These are phyloP conservation scores for Nomada hirtipes DNA, from an alignment of 2,888 invertebrate genomes.

Conservation along the genomic window DNA sequence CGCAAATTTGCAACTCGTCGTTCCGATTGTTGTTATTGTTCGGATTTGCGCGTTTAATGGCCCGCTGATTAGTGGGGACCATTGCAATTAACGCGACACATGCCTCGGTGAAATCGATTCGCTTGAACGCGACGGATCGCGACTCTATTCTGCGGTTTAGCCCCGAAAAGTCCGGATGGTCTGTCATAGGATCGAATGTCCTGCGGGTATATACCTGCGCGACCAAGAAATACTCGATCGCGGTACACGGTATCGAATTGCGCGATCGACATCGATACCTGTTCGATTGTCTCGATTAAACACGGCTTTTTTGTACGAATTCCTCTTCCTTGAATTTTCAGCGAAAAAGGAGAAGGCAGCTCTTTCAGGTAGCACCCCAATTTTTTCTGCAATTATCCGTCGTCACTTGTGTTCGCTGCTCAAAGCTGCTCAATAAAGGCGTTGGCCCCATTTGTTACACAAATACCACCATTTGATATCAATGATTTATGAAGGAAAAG, in stretches of 20 bases:
- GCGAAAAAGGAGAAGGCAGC: not conserved
- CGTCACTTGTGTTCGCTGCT: too few relatives aligned
- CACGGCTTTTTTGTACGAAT: not conserved
- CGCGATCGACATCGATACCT: slow-evolving; percentile 20
- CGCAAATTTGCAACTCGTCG: slow-evolving; percentile 4
- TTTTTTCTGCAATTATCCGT: too few relatives aligned
- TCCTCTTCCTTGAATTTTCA: not conserved
- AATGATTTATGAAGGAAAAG: too few relatives aligned
- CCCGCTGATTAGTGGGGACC: slow-evolving; percentile 39
- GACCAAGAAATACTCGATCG: slow-evolving; percentile 32
- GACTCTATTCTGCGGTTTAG: slow-evolving; percentile 43
- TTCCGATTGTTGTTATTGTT: slow-evolving; percentile 47
- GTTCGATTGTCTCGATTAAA: not conserved
- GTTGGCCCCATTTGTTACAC: too few relatives aligned
- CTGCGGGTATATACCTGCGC: slow-evolving; percentile 4
- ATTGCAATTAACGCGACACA: slow-evolving; percentile 54
- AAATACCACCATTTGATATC: too few relatives aligned
- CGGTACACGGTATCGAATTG: slow-evolving; percentile 36
- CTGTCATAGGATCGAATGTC: slow-evolving; percentile 45
- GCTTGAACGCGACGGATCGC: slow-evolving; percentile 29
- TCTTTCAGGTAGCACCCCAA: not conserved
- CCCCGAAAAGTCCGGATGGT: slow-evolving; percentile 28
- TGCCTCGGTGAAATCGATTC: slow-evolving; percentile 53
- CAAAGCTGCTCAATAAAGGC: too few relatives aligned
- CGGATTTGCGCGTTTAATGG: slow-evolving; percentile 27